A percentile compares a stretch with the other conserved stretches of the same genome.
Conservation (phyloP, 1,140 invertebrate genomes). For the Listronotus bonariensis region DNA sequence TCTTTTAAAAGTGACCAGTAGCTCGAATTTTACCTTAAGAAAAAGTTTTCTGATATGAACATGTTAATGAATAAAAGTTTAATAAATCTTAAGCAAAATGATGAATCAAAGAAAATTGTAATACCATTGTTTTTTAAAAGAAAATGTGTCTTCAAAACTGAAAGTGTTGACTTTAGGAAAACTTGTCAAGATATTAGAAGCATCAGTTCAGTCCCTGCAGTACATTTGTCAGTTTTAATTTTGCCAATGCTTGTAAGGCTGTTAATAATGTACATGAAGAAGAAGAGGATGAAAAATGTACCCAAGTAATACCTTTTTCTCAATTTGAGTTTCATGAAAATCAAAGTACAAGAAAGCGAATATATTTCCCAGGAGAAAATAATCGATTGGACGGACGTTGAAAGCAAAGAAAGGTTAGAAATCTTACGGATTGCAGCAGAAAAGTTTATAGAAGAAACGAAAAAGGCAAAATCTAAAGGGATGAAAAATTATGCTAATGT, state of each 20-base stretch:
- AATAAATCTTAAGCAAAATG: neutral
- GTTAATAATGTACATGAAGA: neutral
- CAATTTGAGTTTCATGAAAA: neutral
- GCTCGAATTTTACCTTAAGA: constrained; percentile 14
- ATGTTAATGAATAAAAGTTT: neutral
- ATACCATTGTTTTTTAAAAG: constrained; percentile 2
- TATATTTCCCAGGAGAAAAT: neutral
- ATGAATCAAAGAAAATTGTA: neutral
- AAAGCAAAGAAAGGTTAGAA: constrained; percentile 22
- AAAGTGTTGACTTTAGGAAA: constrained; percentile 25
- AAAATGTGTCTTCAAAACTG: constrained; percentile 15
- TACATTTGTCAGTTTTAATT: constrained; percentile 1
- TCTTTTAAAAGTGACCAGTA: neutral
- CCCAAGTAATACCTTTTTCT: neutral
- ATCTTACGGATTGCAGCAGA: constrained; percentile 26
- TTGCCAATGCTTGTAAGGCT: neutral
- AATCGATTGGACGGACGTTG: constrained; percentile 15
- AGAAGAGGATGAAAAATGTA: neutral
- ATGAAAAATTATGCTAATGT: neutral
- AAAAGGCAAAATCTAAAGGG: constrained; percentile 1
- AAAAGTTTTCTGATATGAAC: constrained; percentile 24
- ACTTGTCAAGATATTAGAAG: constrained; percentile 29
- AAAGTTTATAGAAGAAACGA: constrained; percentile 27
- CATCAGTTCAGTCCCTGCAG: constrained; percentile 4
- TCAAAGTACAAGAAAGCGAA: neutral